These are phyloP conservation scores for Promerops cafer DNA, from an alignment of 2,113 vertebrate genomes.

Conservation along the genomic window DNA sequence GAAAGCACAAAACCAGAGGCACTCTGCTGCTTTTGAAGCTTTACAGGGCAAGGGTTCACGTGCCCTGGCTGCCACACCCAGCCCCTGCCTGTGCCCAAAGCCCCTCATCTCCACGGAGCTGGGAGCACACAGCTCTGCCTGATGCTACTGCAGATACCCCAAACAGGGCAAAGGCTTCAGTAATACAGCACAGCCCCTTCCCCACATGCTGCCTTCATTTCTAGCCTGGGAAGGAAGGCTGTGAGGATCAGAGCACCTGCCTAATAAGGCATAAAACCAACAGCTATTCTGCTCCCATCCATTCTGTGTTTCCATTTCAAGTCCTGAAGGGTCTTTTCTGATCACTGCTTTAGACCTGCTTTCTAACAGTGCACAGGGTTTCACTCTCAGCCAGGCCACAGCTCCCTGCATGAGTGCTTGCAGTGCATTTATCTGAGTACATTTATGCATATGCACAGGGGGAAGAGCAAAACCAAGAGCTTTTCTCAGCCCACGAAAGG, in stretches of 20 bases:
- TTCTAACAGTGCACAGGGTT: not conserved
- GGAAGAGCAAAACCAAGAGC: not conserved
- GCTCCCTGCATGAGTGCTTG: not conserved
- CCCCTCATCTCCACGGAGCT: not conserved
- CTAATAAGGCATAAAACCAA: not conserved
- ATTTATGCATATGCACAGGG: not conserved
- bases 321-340: not conserved
- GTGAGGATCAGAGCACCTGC: not conserved
- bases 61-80: not conserved
- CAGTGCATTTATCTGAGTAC: not conserved
- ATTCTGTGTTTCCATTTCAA: not conserved
- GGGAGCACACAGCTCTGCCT: not conserved
- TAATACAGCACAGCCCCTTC: not conserved
- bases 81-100: not conserved
- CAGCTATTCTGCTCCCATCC: not conserved
- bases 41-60: fast-evolving
- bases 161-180: not conserved
- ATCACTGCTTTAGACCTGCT: not conserved
- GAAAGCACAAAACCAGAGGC: not conserved
- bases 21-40: not conserved
- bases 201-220: fast-evolving
- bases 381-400: not conserved
- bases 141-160: too few relatives aligned
- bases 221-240: not conserved
- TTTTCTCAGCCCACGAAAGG: not conserved